A percentile compares a stretch with the other conserved stretches of the same genome.
Conservation (phyloP, 2,113 vertebrate species). For the Anolis carolinensis region DNA sequence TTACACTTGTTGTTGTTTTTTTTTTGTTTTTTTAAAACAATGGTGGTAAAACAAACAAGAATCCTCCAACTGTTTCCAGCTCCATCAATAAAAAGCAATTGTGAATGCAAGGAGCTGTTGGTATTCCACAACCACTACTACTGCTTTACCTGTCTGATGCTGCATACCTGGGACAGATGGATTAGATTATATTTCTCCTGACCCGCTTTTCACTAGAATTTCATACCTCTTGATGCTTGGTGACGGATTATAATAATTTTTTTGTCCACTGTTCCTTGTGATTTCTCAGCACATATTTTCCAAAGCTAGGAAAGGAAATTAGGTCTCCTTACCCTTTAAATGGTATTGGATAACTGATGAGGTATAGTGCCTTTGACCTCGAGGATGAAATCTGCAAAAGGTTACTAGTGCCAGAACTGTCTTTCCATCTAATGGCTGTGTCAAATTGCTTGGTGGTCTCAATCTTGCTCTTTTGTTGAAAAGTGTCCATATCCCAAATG, state of each 20-base stretch:
- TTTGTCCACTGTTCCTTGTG: conserved; percentile 7
- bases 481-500: not conserved
- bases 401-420: not conserved
- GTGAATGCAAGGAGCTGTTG: not conserved
- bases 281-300: not conserved
- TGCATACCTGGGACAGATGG: not conserved
- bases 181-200: conserved; percentile 10
- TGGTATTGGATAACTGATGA: not conserved
- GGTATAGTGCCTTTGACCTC: conserved; percentile 18
- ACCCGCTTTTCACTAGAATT: conserved; percentile 4
- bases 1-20: not conserved
- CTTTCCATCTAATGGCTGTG: not conserved
- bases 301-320: conserved; percentile 19
- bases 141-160: not conserved
- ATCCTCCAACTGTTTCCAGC: not conserved
- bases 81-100: not conserved
- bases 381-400: not conserved
- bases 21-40: conserved; percentile 46
- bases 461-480: not conserved
- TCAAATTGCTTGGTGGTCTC: not conserved
- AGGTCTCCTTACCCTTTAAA: not conserved
- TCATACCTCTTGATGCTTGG: not conserved
- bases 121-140: not conserved
- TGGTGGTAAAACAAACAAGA: not conserved
- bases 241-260: not conserved